Conservation (phyloP, 2,888 invertebrate species). For the Luperina nickerlii region DNA sequence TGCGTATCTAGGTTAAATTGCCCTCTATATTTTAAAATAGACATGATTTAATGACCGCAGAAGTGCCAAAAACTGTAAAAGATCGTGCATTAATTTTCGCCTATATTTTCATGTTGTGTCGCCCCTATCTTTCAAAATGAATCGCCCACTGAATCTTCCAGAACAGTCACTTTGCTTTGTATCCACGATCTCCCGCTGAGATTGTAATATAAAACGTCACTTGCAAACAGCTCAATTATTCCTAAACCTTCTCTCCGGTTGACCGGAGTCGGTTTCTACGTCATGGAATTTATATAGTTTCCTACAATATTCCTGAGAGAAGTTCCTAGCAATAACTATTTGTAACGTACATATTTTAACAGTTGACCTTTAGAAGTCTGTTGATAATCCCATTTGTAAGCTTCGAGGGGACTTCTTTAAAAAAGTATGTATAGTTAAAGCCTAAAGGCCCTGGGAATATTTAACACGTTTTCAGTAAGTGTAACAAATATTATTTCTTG, state of each 20-base stretch:
- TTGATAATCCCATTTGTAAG: constrained; percentile 17
- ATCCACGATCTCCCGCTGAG: not conserved
- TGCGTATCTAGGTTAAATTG: not conserved
- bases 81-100: not conserved
- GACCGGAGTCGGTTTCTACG: not conserved
- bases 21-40: not conserved
- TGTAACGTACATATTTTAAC: not conserved
- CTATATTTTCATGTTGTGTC: not conserved
- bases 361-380: not conserved
- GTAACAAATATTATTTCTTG: constrained; percentile 47
- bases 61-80: not conserved
- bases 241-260: not conserved
- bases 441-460: not conserved
- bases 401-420: not conserved
- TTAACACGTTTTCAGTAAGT: constrained; percentile 24
- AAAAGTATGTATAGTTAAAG: constrained; percentile 16
- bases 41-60: not conserved
- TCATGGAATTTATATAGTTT: constrained; percentile 7
- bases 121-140: not conserved
- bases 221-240: constrained; percentile 13
- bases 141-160: not conserved
- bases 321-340: not conserved
- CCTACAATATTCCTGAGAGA: not conserved
- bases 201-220: constrained; percentile 14
- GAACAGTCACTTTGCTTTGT: constrained; percentile 7